Conservation (phyloP, 2,888 invertebrate genomes). For the Stomorhina lunata region DNA sequence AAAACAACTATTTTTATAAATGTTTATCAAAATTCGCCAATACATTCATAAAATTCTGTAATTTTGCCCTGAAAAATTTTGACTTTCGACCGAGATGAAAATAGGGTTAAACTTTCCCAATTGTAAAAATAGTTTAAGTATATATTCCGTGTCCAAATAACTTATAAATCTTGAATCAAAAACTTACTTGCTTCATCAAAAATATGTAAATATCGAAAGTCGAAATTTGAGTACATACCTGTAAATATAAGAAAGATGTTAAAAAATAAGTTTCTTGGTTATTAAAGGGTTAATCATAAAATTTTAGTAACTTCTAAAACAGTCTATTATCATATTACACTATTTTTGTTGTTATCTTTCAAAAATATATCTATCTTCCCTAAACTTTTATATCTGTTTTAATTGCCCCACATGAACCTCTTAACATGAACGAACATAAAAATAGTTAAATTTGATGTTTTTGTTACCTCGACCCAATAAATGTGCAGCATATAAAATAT, state of each 20-base stretch:
- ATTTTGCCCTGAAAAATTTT: too few species aligned
- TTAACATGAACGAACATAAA: too few species aligned
- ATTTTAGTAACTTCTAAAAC: background rate
- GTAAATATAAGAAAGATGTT: constrained; percentile 34
- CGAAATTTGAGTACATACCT: constrained; percentile 36
- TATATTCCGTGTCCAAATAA: background rate
- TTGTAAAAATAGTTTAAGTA: too few species aligned
- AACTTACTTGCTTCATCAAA: constrained; percentile 26
- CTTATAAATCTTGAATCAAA: background rate
- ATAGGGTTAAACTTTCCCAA: too few species aligned
- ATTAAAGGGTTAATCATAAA: background rate
- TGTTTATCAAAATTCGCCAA: too few species aligned
- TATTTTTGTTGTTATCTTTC: background rate
- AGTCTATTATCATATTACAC: background rate
- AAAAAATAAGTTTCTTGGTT: background rate
- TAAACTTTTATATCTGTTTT: background rate
- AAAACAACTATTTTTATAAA: too few species aligned
- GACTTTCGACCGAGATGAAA: too few species aligned
- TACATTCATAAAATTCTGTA: too few species aligned
- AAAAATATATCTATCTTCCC: background rate
- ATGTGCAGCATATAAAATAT: constrained; percentile 84
- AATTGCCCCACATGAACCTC: too few species aligned
- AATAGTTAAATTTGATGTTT: background rate
- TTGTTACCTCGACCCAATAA: constrained; percentile 83
- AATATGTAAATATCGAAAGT: background rate